Conservation (phyloP, 2,797 vertebrate genomes). For the Discoglossus pictus region DNA sequence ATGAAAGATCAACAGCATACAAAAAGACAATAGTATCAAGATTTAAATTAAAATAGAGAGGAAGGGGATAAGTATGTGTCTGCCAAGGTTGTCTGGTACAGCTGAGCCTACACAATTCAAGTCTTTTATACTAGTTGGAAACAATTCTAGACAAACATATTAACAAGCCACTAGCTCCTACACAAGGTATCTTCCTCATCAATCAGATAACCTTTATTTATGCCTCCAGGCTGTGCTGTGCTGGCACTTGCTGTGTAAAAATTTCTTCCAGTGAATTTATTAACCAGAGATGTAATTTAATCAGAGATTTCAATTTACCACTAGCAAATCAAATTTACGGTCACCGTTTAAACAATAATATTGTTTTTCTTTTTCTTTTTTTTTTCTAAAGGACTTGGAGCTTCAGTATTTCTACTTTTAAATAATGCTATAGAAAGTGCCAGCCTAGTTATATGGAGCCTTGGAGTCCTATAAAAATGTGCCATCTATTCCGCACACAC, state of each 20-base stretch:
- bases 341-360: slow-evolving; percentile 55
- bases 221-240: slow-evolving; percentile 58
- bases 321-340: slow-evolving; percentile 60
- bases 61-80: neutral
- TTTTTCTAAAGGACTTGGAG: slow-evolving; percentile 42
- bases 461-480: slow-evolving; percentile 40
- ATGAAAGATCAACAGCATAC: slow-evolving; percentile 11
- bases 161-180: slow-evolving; percentile 58
- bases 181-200: slow-evolving; percentile 65
- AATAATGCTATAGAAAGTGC: slow-evolving; percentile 50
- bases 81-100: slow-evolving; percentile 35
- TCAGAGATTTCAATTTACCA: slow-evolving; percentile 72
- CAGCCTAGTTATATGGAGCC: slow-evolving; percentile 45
- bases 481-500: slow-evolving; percentile 37
- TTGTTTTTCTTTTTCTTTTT: slow-evolving; percentile 54
- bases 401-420: slow-evolving; percentile 50
- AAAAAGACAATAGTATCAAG: slow-evolving; percentile 36
- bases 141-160: slow-evolving; percentile 56
- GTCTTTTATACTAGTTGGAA: slow-evolving; percentile 52
- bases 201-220: slow-evolving; percentile 70
- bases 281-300: slow-evolving; percentile 68
- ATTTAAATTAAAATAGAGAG: slow-evolving; percentile 33
- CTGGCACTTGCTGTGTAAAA: slow-evolving; percentile 60
- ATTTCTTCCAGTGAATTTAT: slow-evolving; percentile 64
- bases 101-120: slow-evolving; percentile 36